Evolutionary conservation across 2,797 vertebrate genomes (phyloP).

Genomic region (Notoglanidium macrostoma): DNA sequence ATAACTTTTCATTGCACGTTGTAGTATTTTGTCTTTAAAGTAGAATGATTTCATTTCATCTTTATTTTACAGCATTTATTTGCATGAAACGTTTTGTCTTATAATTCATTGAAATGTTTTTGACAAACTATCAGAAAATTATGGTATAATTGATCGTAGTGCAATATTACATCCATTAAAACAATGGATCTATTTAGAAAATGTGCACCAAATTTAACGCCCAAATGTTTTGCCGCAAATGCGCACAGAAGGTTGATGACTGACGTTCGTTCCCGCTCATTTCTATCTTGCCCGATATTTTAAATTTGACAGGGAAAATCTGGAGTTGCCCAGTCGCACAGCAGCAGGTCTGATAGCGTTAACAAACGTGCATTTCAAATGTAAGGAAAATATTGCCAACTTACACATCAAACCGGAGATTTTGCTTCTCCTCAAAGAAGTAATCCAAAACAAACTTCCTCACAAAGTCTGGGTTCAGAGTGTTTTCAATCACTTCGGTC

Average conservation of each 20-base stretch:
- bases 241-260: not conserved
- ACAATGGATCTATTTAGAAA: not conserved
- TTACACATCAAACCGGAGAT: slow-evolving; percentile 96
- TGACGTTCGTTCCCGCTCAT: not conserved
- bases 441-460: slow-evolving; percentile 96
- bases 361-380: not conserved
- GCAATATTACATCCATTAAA: not conserved
- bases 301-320: no score
- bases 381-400: slow-evolving; percentile 56
- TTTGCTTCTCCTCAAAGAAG: slow-evolving; percentile 98
- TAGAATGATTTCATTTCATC: no score
- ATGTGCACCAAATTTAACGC: not conserved
- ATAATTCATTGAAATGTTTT: no score
- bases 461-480: slow-evolving; percentile 94
- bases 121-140: not conserved
- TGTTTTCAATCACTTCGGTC: slow-evolving; percentile 96
- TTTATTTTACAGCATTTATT: no score
- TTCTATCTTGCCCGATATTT: not conserved
- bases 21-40: no score
- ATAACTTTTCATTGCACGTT: no score
- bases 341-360: not conserved
- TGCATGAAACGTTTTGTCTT: no score
- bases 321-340: no score
- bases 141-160: not conserved
- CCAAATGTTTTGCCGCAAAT: no score